A percentile compares a stretch with the other conserved stretches of the same genome.
Evolutionary conservation across 1,140 invertebrate genomes (phyloP).

Genomic region (Drosophila eugracilis): DNA sequence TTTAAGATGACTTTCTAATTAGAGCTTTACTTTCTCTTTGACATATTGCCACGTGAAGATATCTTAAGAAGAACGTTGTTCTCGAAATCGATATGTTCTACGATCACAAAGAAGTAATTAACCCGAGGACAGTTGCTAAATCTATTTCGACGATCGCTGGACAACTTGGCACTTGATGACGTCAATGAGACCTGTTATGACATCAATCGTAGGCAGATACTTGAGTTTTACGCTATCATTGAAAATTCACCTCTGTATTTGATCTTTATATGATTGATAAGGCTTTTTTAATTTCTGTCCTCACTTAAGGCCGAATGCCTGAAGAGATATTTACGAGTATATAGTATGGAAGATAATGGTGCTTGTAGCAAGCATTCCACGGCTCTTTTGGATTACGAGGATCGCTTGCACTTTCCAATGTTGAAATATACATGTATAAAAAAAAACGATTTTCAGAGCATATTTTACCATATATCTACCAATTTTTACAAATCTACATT

Average conservation of each 20-base stretch:
- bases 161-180: constrained; percentile 50
- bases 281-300: constrained; percentile 40
- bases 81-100: too few relatives aligned
- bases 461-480: too few relatives aligned
- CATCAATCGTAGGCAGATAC: constrained; percentile 53
- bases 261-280: constrained; percentile 67
- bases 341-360: constrained; percentile 13
- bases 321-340: constrained; percentile 19
- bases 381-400: not conserved
- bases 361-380: not conserved
- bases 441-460: too few relatives aligned
- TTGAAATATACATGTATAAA: too few relatives aligned
- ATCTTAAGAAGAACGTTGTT: too few relatives aligned
- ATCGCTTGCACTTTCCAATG: not conserved
- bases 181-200: constrained; percentile 66
- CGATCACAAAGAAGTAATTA: too few relatives aligned
- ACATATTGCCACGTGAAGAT: not conserved
- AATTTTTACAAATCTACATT: too few relatives aligned
- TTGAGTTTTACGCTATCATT: constrained; percentile 46
- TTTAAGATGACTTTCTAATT: too few relatives aligned
- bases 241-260: constrained; percentile 28
- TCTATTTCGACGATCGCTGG: constrained; percentile 6
- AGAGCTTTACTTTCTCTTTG: too few relatives aligned
- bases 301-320: constrained; percentile 22
- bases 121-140: constrained; percentile 11